Conservation (phyloP, 2,888 invertebrate species). For the Corbicula japonica region DNA sequence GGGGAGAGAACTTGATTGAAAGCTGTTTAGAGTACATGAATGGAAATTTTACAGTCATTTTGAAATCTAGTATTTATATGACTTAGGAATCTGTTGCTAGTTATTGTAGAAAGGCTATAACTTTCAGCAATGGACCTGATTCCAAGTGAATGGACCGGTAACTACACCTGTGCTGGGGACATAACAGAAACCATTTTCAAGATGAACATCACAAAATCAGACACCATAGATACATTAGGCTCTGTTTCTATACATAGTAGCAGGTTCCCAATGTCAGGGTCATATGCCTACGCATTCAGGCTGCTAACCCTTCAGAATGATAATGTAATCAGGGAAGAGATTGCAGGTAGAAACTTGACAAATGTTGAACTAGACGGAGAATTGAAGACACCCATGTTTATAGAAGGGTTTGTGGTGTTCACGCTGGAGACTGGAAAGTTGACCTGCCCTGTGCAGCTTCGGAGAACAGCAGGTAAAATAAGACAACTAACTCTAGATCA, state of each 20-base stretch:
- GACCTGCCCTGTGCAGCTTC: constrained; percentile 51
- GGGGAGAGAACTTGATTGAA: no score
- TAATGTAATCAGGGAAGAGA: constrained; percentile 18
- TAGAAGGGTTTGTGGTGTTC: constrained; percentile 53
- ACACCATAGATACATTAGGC: constrained; percentile 46
- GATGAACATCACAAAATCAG: constrained; percentile 57
- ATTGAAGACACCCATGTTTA: constrained; percentile 34
- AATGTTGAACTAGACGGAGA: constrained; percentile 55
- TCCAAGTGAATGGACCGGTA: constrained; percentile 70
- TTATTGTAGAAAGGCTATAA: no score
- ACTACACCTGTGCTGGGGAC: constrained; percentile 56
- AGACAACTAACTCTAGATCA: no score
- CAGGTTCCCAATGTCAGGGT: constrained; percentile 45
- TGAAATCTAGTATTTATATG: no score
- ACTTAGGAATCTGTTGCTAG: no score
- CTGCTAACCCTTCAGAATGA: constrained; percentile 53
- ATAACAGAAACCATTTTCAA: constrained; percentile 26
- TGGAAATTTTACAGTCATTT: no score
- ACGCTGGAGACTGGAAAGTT: constrained; percentile 24
- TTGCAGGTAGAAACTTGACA: constrained; percentile 61
- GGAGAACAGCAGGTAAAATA: constrained; percentile 53
- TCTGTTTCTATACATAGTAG: constrained; percentile 37
- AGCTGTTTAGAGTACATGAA: no score
- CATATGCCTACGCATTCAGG: constrained; percentile 44
- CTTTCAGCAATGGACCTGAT: constrained; percentile 51